Percentiles rank a stretch among this genome's conserved stretches.
Conservation (phyloP, 2,797 vertebrate genomes). For the Helarctos malayanus region DNA sequence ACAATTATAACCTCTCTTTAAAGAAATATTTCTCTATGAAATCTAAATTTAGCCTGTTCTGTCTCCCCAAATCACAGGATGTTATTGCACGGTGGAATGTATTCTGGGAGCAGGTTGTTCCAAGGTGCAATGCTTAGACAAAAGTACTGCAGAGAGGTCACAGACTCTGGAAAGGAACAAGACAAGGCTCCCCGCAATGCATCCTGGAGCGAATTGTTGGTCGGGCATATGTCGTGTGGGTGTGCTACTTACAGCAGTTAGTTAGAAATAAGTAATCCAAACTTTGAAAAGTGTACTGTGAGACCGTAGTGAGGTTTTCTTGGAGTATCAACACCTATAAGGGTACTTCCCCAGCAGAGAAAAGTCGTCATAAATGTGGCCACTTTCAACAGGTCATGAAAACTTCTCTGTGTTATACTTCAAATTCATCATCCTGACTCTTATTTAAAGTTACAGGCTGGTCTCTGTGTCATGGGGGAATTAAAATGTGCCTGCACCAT, state of each 20-base stretch:
- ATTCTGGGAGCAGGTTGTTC: background rate
- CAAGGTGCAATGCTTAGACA: background rate
- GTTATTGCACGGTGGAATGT: background rate
- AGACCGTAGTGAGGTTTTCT: background rate
- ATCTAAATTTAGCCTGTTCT: background rate
- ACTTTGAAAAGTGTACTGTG: background rate
- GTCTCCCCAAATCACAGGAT: background rate
- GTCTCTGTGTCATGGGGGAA: background rate
- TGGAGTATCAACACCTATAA: background rate
- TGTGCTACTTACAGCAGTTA: too few species aligned
- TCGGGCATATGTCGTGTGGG: too few species aligned
- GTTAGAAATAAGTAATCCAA: background rate
- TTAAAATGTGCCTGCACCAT: background rate
- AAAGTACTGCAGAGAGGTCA: background rate
- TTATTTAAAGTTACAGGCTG: background rate
- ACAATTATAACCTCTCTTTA: background rate
- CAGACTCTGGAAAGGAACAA: background rate
- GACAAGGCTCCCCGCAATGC: background rate
- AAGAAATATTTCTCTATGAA: background rate
- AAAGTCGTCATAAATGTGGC: background rate
- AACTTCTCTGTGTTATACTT: background rate
- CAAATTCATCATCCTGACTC: background rate
- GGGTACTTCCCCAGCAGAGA: background rate
- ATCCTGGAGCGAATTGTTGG: background rate
- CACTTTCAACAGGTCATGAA: background rate